Conservation (phyloP, 2,113 vertebrate species). For the Ramphastos sulfuratus region DNA sequence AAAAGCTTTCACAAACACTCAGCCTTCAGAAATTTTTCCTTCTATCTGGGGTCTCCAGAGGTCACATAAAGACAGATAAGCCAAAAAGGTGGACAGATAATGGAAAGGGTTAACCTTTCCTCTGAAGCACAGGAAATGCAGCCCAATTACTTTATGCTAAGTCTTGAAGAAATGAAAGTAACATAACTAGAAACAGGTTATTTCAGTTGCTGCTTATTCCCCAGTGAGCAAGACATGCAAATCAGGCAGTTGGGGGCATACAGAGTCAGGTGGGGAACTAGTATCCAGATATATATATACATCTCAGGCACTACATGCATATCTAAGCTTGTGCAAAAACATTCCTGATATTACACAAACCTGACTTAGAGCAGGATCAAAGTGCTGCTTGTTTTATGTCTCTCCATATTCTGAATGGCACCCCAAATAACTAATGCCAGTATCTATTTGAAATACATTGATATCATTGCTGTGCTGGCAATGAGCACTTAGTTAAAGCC, state of each 20-base stretch:
- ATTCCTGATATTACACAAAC: slow-evolving; percentile 13
- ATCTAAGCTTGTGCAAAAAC: slow-evolving; percentile 17
- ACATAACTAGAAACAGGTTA: neutral
- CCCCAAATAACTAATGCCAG: neutral
- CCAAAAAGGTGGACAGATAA: neutral
- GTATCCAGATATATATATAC: neutral
- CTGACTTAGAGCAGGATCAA: neutral
- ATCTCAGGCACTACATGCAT: neutral
- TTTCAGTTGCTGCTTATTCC: slow-evolving; percentile 8
- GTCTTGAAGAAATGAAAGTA: slow-evolving; percentile 27
- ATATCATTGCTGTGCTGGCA: neutral
- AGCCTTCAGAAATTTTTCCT: neutral
- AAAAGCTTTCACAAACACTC: slow-evolving; percentile 9
- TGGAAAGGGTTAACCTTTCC: neutral
- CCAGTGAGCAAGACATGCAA: slow-evolving; percentile 20
- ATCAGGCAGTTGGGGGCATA: neutral
- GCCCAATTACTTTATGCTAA: neutral
- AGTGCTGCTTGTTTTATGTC: neutral
- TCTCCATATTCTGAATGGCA: neutral
- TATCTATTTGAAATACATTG: neutral
- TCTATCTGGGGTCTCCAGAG: neutral
- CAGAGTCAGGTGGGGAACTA: neutral
- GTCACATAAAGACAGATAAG: slow-evolving; percentile 1
- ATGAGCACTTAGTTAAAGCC: neutral
- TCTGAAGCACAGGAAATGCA: slow-evolving; percentile 30